Conservation (phyloP, 2,888 invertebrate genomes). For the Tenthredo livida region DNA sequence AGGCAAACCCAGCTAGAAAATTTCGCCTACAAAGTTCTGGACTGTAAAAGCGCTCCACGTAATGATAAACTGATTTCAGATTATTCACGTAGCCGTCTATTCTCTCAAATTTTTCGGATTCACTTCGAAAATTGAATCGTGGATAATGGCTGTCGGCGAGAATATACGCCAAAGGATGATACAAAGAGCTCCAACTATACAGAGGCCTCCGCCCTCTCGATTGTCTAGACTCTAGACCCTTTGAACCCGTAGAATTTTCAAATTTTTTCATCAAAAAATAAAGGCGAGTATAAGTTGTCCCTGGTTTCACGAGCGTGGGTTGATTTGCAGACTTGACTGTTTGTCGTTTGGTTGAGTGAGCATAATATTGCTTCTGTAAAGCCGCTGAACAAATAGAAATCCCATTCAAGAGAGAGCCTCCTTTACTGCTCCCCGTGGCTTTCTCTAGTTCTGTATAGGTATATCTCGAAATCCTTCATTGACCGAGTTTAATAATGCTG, state of each 20-base stretch:
- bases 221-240: conserved; percentile 16
- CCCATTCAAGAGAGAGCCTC: conserved; percentile 41
- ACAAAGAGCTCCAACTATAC: not conserved
- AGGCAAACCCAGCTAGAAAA: not conserved
- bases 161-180: conserved; percentile 13
- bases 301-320: conserved; percentile 31
- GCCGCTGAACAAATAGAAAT: conserved; percentile 47
- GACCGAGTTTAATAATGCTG: conserved; percentile 13
- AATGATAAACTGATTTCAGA: not conserved
- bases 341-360: conserved; percentile 45
- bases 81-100: not conserved
- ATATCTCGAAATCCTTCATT: conserved; percentile 27
- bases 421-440: not conserved
- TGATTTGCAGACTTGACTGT: conserved; percentile 46
- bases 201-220: not conserved
- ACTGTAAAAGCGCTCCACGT: not conserved
- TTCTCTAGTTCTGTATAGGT: not conserved
- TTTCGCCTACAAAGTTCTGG: not conserved
- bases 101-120: not conserved
- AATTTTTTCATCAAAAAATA: conserved; percentile 24
- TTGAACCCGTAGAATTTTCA: conserved; percentile 9
- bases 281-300: conserved; percentile 34
- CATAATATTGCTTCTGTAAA: conserved; percentile 45
- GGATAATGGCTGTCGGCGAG: not conserved
- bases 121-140: conserved; percentile 11